phyloP scores from a whole-genome alignment of 1,140 invertebrate species.

The Bombus affinis region DNA sequence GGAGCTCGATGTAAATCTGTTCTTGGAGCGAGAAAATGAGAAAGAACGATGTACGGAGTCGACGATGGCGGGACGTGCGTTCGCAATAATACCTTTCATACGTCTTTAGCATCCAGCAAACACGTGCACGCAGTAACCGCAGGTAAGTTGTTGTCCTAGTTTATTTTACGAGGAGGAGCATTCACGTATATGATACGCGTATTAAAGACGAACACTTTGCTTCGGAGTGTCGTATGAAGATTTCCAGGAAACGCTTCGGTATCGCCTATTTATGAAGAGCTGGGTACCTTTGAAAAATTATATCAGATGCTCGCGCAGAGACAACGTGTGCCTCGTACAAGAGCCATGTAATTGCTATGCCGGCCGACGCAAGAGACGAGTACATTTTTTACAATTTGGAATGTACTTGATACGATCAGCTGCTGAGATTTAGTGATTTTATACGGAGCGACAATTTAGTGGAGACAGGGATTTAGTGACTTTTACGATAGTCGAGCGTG shows the following conservation, averaged over 20 bases:
- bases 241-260: constrained; percentile 30
- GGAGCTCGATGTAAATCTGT: constrained; percentile 1
- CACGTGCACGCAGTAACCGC: constrained; percentile 42
- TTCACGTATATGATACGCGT: constrained; percentile 30
- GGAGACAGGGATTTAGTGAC: neutral
- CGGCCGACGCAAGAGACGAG: neutral
- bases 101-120: constrained; percentile 29
- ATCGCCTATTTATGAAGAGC: constrained; percentile 13
- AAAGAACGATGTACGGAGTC: constrained; percentile 3
- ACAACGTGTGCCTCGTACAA: neutral
- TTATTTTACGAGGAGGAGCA: constrained; percentile 52
- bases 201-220: constrained; percentile 21
- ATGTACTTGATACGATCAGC: neutral
- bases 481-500: neutral
- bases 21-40: constrained; percentile 32
- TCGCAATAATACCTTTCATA: constrained; percentile 34
- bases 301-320: neutral
- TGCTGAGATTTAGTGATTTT: neutral
- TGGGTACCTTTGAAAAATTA: constrained; percentile 16
- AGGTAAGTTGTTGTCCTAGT: constrained; percentile 53
- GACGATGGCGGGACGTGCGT: neutral
- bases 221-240: constrained; percentile 6
- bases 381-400: neutral
- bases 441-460: neutral
- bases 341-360: neutral